These are phyloP conservation scores for Mamestra configurata DNA, from an alignment of 1,140 invertebrate species.

Conservation along the genomic window DNA sequence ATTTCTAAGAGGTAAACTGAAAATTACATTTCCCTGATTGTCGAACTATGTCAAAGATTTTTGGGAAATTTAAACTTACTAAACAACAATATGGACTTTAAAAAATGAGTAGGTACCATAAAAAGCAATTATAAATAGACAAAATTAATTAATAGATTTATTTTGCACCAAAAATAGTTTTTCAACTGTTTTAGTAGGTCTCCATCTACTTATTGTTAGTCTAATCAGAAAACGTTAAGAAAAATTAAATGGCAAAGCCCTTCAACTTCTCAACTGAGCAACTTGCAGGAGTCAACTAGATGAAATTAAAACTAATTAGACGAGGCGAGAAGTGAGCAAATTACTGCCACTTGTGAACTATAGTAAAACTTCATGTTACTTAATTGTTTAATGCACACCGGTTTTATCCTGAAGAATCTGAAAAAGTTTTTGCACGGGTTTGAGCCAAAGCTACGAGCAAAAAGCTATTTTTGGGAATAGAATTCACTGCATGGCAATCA, in stretches of 20 bases:
- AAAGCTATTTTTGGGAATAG: too few species aligned
- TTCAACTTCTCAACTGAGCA: background rate
- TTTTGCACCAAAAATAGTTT: too few species aligned
- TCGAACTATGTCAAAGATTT: background rate
- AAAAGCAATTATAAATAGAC: too few species aligned
- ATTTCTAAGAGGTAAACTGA: background rate
- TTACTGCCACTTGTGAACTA: constrained; percentile 26
- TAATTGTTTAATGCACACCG: constrained; percentile 14
- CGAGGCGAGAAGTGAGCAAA: constrained; percentile 25
- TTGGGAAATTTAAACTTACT: background rate
- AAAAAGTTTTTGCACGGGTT: too few species aligned
- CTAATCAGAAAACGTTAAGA: background rate
- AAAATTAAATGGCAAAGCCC: background rate
- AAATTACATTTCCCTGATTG: background rate
- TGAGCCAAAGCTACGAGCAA: background rate
- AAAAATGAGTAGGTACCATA: too few species aligned
- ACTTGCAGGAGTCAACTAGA: constrained; percentile 17
- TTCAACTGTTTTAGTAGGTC: too few species aligned
- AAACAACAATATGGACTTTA: too few species aligned
- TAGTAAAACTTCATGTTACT: constrained; percentile 20
- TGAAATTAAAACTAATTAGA: constrained; percentile 36
- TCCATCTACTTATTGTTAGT: too few species aligned
- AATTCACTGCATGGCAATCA: too few species aligned
- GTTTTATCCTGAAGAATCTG: background rate
- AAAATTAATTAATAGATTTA: too few species aligned